Percentiles rank a stretch among this genome's conserved stretches.
These are phyloP conservation scores for Latrodectus geometricus DNA, from an alignment of 1,140 invertebrate genomes.

Conservation along the genomic window DNA sequence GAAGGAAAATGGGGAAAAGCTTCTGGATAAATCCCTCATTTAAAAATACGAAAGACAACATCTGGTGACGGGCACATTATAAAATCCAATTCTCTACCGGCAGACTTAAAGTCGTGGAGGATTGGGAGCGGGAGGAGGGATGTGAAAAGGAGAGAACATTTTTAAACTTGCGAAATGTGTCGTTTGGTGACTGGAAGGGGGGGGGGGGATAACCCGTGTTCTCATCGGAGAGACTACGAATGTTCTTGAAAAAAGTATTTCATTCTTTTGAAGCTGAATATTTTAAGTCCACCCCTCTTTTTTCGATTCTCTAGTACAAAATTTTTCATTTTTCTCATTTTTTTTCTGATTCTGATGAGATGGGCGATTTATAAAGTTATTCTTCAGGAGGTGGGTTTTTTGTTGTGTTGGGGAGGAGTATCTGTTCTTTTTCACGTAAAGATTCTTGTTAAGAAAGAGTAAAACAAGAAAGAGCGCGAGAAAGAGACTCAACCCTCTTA, in stretches of 20 bases:
- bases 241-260: constrained; percentile 35
- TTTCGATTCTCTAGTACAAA: neutral
- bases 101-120: constrained; percentile 14
- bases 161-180: constrained; percentile 62
- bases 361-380: constrained; percentile 57
- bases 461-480: constrained; percentile 13
- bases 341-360: constrained; percentile 51
- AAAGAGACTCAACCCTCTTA: neutral
- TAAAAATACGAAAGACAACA: constrained; percentile 60
- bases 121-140: neutral
- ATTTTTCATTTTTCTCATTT: constrained; percentile 10
- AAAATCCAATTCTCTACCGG: constrained; percentile 55
- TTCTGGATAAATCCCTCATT: constrained; percentile 49
- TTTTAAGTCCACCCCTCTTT: constrained; percentile 19
- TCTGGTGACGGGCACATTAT: constrained; percentile 60
- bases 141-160: constrained; percentile 15
- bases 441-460: constrained; percentile 6
- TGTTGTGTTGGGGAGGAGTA: neutral
- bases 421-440: neutral
- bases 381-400: constrained; percentile 27
- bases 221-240: constrained; percentile 45
- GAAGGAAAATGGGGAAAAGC: constrained; percentile 5
- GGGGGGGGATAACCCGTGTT: constrained; percentile 49
- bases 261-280: constrained; percentile 42
- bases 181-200: constrained; percentile 14